Evolutionary conservation across 1,140 invertebrate genomes (phyloP), one percentile per base, ranked within the genome.

Genomic region (Drosophila simulans): DNA sequence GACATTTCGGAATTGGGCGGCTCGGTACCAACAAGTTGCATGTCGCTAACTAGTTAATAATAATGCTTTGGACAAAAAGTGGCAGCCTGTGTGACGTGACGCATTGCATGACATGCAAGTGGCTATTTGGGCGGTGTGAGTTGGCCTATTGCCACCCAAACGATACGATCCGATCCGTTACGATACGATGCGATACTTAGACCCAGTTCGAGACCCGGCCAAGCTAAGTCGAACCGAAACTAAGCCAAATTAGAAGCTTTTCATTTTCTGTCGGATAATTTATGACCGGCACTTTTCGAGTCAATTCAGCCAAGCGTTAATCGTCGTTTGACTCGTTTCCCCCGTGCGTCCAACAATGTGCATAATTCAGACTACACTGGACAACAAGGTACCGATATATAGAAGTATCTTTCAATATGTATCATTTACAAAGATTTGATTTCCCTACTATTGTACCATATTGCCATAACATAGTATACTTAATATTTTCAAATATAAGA

Each of bases 251-350:
- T 71, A 71, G 65, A 71, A 70, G 68, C 77, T 82, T 86, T 86
- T 88, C 53, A 77, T 74, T 88, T 88, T 73, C 75, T 73, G 65
- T 75, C 66, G 63, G 65, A 51, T 83, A 88, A 86, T 86, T 86
- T 86, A 86, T 86, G 82, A 88, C 83, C 84, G 66, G 83, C 82
- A 83, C 65, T 86, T 83, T 88, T 79, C 51, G 72, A 85, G 72
- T 80, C 83, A 85, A 85, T 88, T 70, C 82, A 86, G 74, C 82
- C 83, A 86, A 86, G 82, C 82, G 82, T 86, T 86, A 88, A 86
- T 86, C 82, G 82, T 76, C 82, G 82, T 88, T 86, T 86, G 83
- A 86, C 83, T 86, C 79, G 83, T 75, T 88, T 76, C 53, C 53
- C 56, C 65, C 58, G 46, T 58, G 75, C 70, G 55, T 75, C 69